Evolutionary conservation across 92 coral and sea anemone species (phyloP).

Genomic region (Heliopora coerulea): DNA sequence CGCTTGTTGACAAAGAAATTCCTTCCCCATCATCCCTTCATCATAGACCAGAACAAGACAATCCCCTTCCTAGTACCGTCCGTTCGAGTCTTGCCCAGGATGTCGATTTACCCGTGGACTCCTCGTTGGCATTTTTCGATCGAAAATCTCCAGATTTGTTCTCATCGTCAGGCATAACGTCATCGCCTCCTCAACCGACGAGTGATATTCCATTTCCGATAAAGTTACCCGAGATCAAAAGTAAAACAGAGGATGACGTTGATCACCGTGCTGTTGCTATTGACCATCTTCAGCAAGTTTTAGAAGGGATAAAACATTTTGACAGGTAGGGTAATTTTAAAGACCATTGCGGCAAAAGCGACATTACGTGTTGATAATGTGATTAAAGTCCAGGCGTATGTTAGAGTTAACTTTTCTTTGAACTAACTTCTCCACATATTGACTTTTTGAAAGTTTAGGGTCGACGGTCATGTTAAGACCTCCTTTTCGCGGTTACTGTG

Average conservation of each 20-base stretch:
- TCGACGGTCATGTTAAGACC: too few species aligned
- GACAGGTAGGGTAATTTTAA: conserved; percentile 65
- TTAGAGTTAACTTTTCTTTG: too few species aligned
- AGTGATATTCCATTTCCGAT: conserved; percentile 33
- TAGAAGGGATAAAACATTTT: conserved; percentile 82
- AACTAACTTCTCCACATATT: too few species aligned
- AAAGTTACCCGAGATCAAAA: conserved; percentile 32
- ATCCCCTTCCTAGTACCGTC: background rate
- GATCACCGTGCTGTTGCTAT: conserved; percentile 51
- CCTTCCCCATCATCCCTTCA: background rate
- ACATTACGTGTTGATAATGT: too few species aligned
- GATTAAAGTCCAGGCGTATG: too few species aligned
- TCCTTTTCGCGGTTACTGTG: too few species aligned
- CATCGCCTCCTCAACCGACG: conserved; percentile 15
- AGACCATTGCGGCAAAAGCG: too few species aligned
- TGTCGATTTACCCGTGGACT: conserved; percentile 2
- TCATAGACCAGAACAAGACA: background rate
- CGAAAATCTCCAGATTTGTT: conserved; percentile 14
- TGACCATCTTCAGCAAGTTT: conserved; percentile 73
- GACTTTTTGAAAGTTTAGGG: too few species aligned
- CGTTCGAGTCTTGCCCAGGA: conserved; percentile 11
- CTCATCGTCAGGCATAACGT: conserved; percentile 19
- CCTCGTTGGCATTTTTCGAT: conserved; percentile 14
- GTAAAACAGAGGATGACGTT: conserved; percentile 2
- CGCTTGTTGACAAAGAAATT: background rate